Evolutionary conservation across 2,888 invertebrate genomes (phyloP).

Genomic region (Acleris sparsana): DNA sequence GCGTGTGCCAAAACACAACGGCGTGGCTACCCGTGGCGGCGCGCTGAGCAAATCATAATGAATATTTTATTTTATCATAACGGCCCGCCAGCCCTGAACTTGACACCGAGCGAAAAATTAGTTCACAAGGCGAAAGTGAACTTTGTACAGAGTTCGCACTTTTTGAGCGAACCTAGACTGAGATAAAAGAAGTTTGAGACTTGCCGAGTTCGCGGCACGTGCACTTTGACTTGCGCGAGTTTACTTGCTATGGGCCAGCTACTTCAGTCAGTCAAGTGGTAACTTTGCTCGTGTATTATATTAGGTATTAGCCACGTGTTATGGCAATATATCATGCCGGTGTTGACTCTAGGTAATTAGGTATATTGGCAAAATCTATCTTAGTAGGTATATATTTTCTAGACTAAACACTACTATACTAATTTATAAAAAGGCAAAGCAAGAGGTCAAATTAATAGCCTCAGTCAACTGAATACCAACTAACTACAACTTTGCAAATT

Average conservation of each 20-base stretch:
- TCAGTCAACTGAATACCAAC: conserved; percentile 2
- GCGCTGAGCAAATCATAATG: conserved; percentile 81
- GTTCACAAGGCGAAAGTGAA: conserved; percentile 83
- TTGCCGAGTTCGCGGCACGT: conserved; percentile 24
- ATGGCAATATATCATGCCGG: too few species aligned
- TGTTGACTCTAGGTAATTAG: too few species aligned
- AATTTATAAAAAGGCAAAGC: too few species aligned
- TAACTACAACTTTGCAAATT: conserved; percentile 30
- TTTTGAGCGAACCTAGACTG: conserved; percentile 77
- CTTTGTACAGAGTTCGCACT: conserved; percentile 81
- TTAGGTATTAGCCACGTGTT: too few species aligned
- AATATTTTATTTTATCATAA: conserved; percentile 83
- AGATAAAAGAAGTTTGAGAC: conserved; percentile 74
- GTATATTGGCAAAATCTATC: too few species aligned
- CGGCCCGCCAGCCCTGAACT: conserved; percentile 74
- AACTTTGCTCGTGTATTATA: too few species aligned
- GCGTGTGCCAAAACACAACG: conserved; percentile 33
- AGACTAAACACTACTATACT: too few species aligned
- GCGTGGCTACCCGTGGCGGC: conserved; percentile 59
- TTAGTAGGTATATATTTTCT: too few species aligned
- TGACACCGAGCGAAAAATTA: conserved; percentile 83
- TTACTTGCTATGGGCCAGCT: too few species aligned
- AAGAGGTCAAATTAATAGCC: neutral
- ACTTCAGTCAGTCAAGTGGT: too few species aligned
- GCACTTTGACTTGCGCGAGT: conserved; percentile 11